Conservation (phyloP, 2,113 vertebrate genomes). For the Sylvilagus bachmani region DNA sequence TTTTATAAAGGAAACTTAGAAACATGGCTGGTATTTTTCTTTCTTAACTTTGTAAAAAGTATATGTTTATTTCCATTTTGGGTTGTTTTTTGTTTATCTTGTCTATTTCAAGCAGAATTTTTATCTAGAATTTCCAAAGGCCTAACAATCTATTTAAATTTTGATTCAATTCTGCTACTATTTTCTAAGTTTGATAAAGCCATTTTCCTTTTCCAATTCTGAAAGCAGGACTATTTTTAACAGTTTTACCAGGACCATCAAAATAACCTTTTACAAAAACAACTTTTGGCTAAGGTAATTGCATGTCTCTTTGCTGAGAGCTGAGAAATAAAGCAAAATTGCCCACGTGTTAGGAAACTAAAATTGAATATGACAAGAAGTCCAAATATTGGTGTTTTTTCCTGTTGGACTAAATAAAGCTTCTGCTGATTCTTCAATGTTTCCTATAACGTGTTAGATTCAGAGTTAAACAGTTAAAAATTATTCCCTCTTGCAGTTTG, state of each 20-base stretch:
- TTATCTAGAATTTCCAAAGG: slow-evolving; percentile 73
- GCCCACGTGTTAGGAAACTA: slow-evolving; percentile 62
- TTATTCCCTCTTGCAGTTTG: not conserved
- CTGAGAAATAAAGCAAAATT: slow-evolving; percentile 65
- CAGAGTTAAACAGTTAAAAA: slow-evolving; percentile 9
- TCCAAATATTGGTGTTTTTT: slow-evolving; percentile 60
- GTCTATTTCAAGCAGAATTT: slow-evolving; percentile 54
- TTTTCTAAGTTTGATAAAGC: slow-evolving; percentile 61
- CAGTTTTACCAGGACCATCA: not conserved
- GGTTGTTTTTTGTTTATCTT: slow-evolving; percentile 57
- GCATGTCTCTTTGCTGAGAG: slow-evolving; percentile 48
- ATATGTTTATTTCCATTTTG: not conserved
- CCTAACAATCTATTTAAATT: slow-evolving; percentile 39
- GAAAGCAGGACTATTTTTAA: slow-evolving; percentile 75
- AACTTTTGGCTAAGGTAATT: slow-evolving; percentile 62
- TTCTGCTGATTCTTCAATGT: slow-evolving; percentile 67
- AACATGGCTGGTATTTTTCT: not conserved
- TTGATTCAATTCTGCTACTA: not conserved
- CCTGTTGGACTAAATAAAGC: slow-evolving; percentile 73
- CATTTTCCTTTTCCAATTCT: slow-evolving; percentile 67
- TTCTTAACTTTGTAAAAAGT: not conserved
- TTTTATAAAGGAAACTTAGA: not conserved
- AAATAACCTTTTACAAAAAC: slow-evolving; percentile 66
- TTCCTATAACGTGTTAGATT: slow-evolving; percentile 69
- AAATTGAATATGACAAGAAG: slow-evolving; percentile 68